Evolutionary conservation across 2,888 invertebrate genomes (phyloP).

Genomic region (Drosophila bunnanda): DNA sequence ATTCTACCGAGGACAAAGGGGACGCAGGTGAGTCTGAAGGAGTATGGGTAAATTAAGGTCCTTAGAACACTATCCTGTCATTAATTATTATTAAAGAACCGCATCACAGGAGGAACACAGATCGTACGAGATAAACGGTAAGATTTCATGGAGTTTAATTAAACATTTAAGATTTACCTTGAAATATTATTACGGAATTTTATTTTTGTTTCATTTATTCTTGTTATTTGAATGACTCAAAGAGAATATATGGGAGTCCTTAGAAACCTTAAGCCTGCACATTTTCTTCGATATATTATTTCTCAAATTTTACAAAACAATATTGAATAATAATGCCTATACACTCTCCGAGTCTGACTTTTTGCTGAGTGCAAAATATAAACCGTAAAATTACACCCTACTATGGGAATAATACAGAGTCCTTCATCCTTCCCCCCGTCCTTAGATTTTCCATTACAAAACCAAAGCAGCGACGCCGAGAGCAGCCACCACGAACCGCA

Average conservation of each 20-base stretch:
- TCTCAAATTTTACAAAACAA: no score
- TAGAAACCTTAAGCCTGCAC: no score
- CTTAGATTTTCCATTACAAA: constrained; percentile 58
- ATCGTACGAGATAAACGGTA: constrained; percentile 68
- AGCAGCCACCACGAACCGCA: constrained; percentile 48
- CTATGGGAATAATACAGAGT: neutral
- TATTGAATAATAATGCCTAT: no score
- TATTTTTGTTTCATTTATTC: neutral
- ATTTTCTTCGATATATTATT: no score
- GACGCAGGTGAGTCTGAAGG: constrained; percentile 63
- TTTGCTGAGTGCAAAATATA: neutral
- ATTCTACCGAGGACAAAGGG: constrained; percentile 66
- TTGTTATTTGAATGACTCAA: no score
- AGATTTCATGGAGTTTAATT: neutral
- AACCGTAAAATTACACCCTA: neutral
- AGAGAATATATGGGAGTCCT: no score
- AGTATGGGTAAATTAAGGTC: neutral
- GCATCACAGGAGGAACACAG: constrained; percentile 70
- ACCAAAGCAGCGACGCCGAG: constrained; percentile 65
- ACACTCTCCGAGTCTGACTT: no score
- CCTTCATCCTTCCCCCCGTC: neutral
- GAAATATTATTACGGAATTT: neutral
- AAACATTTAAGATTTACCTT: neutral
- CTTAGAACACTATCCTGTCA: neutral
- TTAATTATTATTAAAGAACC: constrained; percentile 51